phyloP scores from a whole-genome alignment of 2,113 vertebrate genomes.

The Aspidoscelis tigris region DNA sequence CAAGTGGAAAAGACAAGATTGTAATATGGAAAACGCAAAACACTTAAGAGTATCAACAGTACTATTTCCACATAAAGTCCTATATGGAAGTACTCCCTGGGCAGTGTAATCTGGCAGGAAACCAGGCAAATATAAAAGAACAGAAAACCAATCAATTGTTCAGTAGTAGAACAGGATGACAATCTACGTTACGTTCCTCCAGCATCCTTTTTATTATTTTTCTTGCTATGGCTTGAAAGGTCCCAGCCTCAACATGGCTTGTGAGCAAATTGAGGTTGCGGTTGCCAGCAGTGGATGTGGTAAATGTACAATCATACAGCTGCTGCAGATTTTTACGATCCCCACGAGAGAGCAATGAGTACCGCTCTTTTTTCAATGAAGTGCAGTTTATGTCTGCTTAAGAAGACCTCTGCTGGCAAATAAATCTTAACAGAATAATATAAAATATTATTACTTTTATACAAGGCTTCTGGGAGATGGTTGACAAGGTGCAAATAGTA shows the following conservation, averaged over 20 bases:
- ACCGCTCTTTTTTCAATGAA: neutral
- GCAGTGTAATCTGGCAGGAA: neutral
- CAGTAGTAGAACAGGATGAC: neutral
- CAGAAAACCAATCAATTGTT: neutral
- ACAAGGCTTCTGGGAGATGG: neutral
- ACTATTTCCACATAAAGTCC: neutral
- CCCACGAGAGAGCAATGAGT: constrained; percentile 60
- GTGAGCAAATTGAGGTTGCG: constrained; percentile 64
- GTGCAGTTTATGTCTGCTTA: neutral
- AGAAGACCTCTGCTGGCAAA: neutral
- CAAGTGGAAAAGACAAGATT: too few species aligned
- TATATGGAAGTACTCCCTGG: neutral
- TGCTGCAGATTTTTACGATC: constrained; percentile 69
- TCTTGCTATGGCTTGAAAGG: constrained; percentile 61
- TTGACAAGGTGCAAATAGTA: neutral
- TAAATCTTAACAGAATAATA: constrained; percentile 1
- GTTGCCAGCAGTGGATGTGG: constrained; percentile 68
- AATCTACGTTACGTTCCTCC: neutral
- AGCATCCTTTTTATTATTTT: constrained; percentile 12
- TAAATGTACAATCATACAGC: constrained; percentile 65
- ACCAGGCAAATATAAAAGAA: neutral
- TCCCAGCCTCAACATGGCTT: constrained; percentile 65
- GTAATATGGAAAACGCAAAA: too few species aligned
- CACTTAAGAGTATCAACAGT: too few species aligned
- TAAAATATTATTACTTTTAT: constrained; percentile 1